A percentile compares a stretch with the other conserved stretches of the same genome.
Conservation (phyloP, 2,113 vertebrate species). For the Tinamus guttatus region DNA sequence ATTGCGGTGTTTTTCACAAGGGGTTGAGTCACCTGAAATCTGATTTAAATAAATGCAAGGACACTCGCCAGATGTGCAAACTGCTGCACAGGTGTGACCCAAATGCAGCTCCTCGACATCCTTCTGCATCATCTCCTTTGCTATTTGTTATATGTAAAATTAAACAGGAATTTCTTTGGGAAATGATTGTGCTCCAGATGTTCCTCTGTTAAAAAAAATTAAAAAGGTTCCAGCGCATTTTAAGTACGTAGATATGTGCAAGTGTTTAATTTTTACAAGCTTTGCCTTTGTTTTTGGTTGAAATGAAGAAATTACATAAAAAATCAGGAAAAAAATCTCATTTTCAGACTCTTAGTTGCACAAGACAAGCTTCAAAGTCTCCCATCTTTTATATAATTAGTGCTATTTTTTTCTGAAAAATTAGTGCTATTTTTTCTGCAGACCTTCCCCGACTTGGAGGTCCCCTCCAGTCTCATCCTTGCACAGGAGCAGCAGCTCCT, state of each 20-base stretch:
- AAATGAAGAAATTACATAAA: not conserved
- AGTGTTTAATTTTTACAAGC: not conserved
- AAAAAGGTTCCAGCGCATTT: fast-evolving
- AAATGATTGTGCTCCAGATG: not conserved
- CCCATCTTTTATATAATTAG: fast-evolving
- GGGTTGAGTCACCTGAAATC: not conserved
- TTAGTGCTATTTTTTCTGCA: too few species aligned
- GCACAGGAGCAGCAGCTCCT: not conserved
- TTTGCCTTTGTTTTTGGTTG: fast-evolving
- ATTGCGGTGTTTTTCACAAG: not conserved
- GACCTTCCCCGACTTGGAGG: fast-evolving
- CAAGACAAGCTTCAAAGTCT: not conserved
- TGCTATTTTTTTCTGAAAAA: not conserved
- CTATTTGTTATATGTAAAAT: not conserved
- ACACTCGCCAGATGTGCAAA: fast-evolving
- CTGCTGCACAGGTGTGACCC: not conserved
- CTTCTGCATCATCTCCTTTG: not conserved
- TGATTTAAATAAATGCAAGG: not conserved
- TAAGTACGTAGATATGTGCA: not conserved
- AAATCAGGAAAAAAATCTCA: not conserved
- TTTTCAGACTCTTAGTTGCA: not conserved
- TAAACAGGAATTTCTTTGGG: not conserved
- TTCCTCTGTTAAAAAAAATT: not conserved
- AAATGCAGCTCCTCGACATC: not conserved
- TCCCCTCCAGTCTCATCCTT: fast-evolving